These are phyloP conservation scores for Nanorana parkeri DNA, from an alignment of 2,113 vertebrate species.

Conservation along the genomic window DNA sequence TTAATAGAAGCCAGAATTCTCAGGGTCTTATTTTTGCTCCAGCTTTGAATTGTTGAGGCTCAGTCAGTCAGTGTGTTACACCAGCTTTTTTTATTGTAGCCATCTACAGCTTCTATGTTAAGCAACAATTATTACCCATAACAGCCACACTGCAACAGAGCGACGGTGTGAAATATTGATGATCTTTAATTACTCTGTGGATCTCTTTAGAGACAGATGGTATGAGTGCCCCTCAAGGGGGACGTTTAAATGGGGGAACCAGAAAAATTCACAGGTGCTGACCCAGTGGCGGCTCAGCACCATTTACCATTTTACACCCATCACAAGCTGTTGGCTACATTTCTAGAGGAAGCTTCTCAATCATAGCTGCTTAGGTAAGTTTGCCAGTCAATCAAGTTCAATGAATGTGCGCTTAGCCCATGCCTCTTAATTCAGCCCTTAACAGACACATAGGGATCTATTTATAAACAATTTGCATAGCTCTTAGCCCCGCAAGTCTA, in stretches of 20 bases:
- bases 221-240: neutral
- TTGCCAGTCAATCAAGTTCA: no score
- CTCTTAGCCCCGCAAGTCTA: no score
- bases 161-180: neutral
- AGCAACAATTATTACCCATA: constrained; percentile 10
- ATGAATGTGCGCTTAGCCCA: no score
- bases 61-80: constrained; percentile 1
- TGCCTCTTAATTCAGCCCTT: no score
- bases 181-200: constrained; percentile 7
- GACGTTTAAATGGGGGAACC: neutral
- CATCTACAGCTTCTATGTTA: neutral
- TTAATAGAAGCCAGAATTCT: constrained; percentile 28
- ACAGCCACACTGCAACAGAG: neutral
- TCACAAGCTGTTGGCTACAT: no score
- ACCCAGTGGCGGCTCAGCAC: neutral
- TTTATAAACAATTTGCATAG: no score
- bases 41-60: neutral
- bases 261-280: neutral
- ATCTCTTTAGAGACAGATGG: constrained; percentile 16
- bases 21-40: neutral
- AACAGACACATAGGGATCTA: no score
- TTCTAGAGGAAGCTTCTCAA: no score
- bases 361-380: no score
- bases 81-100: neutral
- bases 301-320: neutral